phyloP scores from a whole-genome alignment of 2,113 vertebrate species.

The Heterochromis multidens region DNA sequence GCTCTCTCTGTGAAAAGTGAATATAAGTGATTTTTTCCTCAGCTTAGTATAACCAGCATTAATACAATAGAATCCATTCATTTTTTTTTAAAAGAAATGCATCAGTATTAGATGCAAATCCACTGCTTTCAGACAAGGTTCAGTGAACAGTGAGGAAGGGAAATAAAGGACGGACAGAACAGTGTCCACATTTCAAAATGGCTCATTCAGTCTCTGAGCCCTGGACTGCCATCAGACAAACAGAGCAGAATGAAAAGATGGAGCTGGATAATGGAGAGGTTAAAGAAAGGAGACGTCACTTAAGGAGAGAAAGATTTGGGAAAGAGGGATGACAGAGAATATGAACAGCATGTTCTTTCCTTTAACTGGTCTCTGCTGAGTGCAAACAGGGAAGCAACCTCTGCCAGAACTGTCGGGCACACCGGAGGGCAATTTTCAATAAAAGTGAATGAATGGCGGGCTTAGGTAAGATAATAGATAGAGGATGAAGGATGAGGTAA shows the following conservation, averaged over 20 bases:
- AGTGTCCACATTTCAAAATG: neutral
- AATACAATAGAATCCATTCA: neutral
- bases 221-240: slow-evolving; percentile 20
- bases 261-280: neutral
- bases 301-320: neutral
- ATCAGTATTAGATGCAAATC: neutral
- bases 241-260: slow-evolving; percentile 17
- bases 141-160: neutral
- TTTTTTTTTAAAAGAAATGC: neutral
- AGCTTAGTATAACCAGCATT: neutral
- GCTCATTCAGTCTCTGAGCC: neutral
- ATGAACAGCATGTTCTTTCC: neutral
- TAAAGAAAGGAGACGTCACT: neutral
- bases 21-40: neutral
- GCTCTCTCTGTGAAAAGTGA: neutral
- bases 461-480: neutral
- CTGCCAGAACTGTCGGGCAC: neutral
- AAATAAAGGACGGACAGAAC: neutral
- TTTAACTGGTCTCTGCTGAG: slow-evolving; percentile 5
- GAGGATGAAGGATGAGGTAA: neutral
- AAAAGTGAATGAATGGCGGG: neutral
- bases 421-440: slow-evolving; percentile 1
- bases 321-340: neutral
- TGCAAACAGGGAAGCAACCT: neutral
- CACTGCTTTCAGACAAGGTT: neutral